Evolutionary conservation across 1,140 invertebrate species (phyloP).

Genomic region (Drosophila navojoa): DNA sequence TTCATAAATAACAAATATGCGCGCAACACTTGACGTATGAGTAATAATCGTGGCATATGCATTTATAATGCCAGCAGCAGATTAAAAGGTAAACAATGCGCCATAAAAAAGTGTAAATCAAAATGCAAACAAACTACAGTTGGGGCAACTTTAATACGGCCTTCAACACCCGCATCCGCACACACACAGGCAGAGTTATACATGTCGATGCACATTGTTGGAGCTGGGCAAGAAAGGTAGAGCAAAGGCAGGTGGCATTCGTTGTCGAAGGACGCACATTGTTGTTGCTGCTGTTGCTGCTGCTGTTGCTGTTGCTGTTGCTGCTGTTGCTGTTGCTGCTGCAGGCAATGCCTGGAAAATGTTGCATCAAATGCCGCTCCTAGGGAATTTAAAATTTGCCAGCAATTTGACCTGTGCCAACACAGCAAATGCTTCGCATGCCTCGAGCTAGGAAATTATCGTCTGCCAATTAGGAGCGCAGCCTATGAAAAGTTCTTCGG

Average conservation of each 20-base stretch:
- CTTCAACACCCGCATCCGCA: slow-evolving; percentile 57
- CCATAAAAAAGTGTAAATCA: slow-evolving; percentile 67
- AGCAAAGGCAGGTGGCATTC: background rate
- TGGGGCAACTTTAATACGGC: slow-evolving; percentile 58
- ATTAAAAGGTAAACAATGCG: slow-evolving; percentile 61
- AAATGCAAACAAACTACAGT: slow-evolving; percentile 59
- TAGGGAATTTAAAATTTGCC: slow-evolving; percentile 40
- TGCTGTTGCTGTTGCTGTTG: slow-evolving; percentile 28
- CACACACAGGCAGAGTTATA: slow-evolving; percentile 11
- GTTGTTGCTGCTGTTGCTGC: slow-evolving; percentile 18
- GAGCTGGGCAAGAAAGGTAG: slow-evolving; percentile 18
- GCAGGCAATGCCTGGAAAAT: slow-evolving; percentile 31
- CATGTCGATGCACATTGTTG: slow-evolving; percentile 47
- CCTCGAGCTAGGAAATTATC: slow-evolving; percentile 4
- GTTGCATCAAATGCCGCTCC: slow-evolving; percentile 31
- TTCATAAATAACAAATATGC: slow-evolving; percentile 71
- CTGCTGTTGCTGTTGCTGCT: slow-evolving; percentile 24
- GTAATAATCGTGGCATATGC: slow-evolving; percentile 60
- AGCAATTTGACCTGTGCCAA: slow-evolving; percentile 14
- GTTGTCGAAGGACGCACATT: slow-evolving; percentile 37
- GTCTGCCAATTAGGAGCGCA: background rate
- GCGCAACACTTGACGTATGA: slow-evolving; percentile 54
- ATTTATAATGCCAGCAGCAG: slow-evolving; percentile 64
- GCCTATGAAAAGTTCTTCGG: background rate
- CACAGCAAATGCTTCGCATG: slow-evolving; percentile 4